Evolutionary conservation across 2,888 invertebrate species (phyloP), one percentile per base, ranked within the genome.

Genomic region (Acrobasis consociella): DNA sequence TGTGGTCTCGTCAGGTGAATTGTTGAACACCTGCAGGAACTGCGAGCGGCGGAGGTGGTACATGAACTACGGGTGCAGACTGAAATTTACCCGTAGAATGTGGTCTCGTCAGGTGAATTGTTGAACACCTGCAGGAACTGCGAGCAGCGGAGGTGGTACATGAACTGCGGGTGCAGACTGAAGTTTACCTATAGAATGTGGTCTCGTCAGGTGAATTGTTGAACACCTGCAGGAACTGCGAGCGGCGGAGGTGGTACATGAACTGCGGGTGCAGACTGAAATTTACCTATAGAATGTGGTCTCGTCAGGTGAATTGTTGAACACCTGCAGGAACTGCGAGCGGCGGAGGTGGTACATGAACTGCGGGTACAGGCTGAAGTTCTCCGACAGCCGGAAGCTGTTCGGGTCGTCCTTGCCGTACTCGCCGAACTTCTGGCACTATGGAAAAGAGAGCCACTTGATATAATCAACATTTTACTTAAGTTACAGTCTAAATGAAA

Each of bases 181-280:
- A 22, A 58, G 37, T 17, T 70, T 76, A 96, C 96, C 98, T 96
- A 85, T 99, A 99, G 93, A 98, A 99, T 22, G 99, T 98, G 13
- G 99, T 99, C 93, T 99, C 99, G 88, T 99, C 99, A 0, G 99
- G 99, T 50, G 99, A 99, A 93, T 99, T 99, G 93, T 99, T 99
- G 93, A 99, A 99, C 55, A 99, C 99, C 94, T 99, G 99, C 70
- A 99, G 94, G 92, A 99, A 99, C 91, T 99, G 99, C 31, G 99
- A 99, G 72, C 99, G 95, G 52, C 99, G 94, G 77, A 99, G 92
- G 83, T 99, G 99, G 89, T 99, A 99, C 99, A 99, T 99, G 89
- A 99, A 99, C 91, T 99, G 99, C 52, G 99, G 99, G 93, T 10
- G 22, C 17, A 51, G 3, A 11, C 3, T 17, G 7, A 9, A 58